Base-by-base conservation (phyloP, 2,888 invertebrate genomes). In the Aphodius granarius region DNA sequence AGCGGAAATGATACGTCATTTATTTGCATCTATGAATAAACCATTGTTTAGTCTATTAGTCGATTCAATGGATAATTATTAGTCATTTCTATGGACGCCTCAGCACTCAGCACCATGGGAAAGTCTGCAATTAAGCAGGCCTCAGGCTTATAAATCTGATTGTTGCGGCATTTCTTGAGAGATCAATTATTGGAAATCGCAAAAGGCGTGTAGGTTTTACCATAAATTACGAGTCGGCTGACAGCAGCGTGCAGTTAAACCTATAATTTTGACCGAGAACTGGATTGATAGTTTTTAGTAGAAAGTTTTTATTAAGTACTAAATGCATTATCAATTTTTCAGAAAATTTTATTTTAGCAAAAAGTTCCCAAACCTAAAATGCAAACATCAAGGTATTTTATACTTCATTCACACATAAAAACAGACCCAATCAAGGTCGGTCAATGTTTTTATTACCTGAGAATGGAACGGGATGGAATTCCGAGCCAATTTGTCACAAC, bases 401-500 rank as follows among this genome's bases (percentile, higher is more conserved):
- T n/a, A n/a, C n/a, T n/a, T n/a, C n/a, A n/a, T n/a, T n/a, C n/a
- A n/a, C n/a, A n/a, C n/a, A n/a, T n/a, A 43, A 43, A 43, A 43
- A 1, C 43, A 6, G 13, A 43, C 1, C 43, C 43, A 43, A 43
- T 43, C 43, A 13, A 43, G 43, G 43, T 13, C 43, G 13, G 6
- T 43, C 43, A n/a, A n/a, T n/a, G 9, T 43, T 43, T 43, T 43
- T 43, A 43, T 43, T 43, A 43, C 43, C 43, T 43, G 43, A 43
- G 43, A 43, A 43, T 43, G 43, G 68, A 19, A 68, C 21, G n/a
- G n/a, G n/a, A n/a, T n/a, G 65, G 68, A 19, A 68, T 68, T 68
- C 68, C 68, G 68, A 20, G 68, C 68, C 68, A 68, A 68, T 68
- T 68, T 68, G 68, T 68, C 68, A 68, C 68, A 21, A 68, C 68